Evolutionary conservation across 1,140 invertebrate species (phyloP).

Genomic region (Heterodera carotae): DNA sequence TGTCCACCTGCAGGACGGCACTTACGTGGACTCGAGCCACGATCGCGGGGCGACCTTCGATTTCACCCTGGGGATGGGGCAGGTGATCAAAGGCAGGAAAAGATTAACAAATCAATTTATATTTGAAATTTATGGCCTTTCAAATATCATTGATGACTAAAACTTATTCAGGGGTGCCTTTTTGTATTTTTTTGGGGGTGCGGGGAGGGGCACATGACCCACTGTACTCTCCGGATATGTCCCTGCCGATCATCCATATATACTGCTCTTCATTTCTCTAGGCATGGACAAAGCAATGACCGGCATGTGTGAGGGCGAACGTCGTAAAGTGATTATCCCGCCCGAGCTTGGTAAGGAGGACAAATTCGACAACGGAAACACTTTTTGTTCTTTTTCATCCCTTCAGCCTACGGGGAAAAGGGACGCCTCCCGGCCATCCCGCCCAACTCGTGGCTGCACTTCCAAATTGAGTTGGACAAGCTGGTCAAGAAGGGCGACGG

Average conservation of each 20-base stretch:
- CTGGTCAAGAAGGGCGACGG: constrained; percentile 43
- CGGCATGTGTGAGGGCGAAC: constrained; percentile 70
- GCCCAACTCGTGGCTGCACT: constrained; percentile 61
- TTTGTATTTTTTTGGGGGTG: no score
- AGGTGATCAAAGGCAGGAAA: constrained; percentile 64
- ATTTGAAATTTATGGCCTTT: no score
- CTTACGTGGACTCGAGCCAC: constrained; percentile 69
- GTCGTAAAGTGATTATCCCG: constrained; percentile 69
- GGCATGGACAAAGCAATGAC: constrained; percentile 64
- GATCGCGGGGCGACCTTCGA: constrained; percentile 68
- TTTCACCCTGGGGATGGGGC: constrained; percentile 69
- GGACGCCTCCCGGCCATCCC: constrained; percentile 68
- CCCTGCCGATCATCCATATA: no score
- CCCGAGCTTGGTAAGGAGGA: constrained; percentile 65
- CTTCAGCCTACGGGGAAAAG: constrained; percentile 66
- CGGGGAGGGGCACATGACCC: no score
- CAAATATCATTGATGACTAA: no score
- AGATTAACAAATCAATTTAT: constrained; percentile 21
- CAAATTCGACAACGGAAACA: no score
- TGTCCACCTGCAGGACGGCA: constrained; percentile 67
- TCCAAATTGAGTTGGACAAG: constrained; percentile 61
- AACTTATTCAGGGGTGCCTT: no score
- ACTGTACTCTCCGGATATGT: no score
- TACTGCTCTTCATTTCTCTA: no score
- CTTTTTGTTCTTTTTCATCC: background rate